Evolutionary conservation across 2,113 vertebrate species (phyloP), one percentile per base, ranked within the genome.

Genomic region (Sinosuthora webbiana): DNA sequence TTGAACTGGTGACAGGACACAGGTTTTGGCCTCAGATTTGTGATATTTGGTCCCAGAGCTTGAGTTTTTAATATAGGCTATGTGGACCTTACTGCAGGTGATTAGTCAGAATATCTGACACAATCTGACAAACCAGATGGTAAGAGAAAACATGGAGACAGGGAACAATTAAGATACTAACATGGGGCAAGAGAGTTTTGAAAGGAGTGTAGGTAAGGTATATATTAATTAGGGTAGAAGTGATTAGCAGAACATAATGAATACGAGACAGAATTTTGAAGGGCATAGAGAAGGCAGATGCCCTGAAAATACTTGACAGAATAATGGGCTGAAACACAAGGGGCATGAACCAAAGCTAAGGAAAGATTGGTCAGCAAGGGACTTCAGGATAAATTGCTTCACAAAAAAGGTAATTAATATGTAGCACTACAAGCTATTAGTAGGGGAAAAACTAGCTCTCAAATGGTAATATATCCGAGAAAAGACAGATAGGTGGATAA

Each of bases 241-340:
- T 44, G 13, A 93, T 96, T 94, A 94, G 33, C 19, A 75, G 62
- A 67, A 87, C 41, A 60, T 15, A 88, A 25, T 89, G 70, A 93
- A 95, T 83, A 94, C 93, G 50, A 59, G 67, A 63, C 35, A 92
- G 13, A 86, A 8, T 79, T 89, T 93, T 94, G 89, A 97, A 98
- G 87, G 91, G 39, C 82, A 74, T 42, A 33, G 39, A 87, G 65
- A 94, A 76, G n/a, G 31, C 42, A 69, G 50, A 67, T 91, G 70
- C 5, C 44, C 76, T 83, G 35, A 93, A 93, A 93, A 82, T 85
- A 89, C 63, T 56, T 83, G 71, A 50, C n/a, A 75, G 86, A 87
- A 41, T 93, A 97, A 97, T 89, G 82, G 83, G 31, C 74, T 94
- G 93, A 80, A 89, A 89, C 97, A 88, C 63, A 92, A 84, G 91